phyloP scores from a whole-genome alignment of 2,888 invertebrate genomes.

The Ectropis crepuscularia region DNA sequence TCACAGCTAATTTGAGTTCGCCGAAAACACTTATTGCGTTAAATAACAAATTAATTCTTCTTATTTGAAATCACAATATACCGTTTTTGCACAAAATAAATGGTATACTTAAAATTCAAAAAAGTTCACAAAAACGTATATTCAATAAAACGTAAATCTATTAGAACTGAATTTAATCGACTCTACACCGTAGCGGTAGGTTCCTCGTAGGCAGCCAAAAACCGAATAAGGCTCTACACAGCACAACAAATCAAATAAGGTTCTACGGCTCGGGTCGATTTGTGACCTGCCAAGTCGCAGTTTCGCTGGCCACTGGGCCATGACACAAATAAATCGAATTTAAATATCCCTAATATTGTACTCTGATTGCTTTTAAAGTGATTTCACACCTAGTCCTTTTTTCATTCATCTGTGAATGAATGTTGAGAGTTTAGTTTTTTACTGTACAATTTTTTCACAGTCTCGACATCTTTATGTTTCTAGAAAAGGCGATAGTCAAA shows the following conservation, averaged over 20 bases:
- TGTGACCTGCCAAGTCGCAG: conserved; percentile 22
- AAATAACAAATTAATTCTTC: background rate
- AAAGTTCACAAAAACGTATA: no score
- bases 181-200: conserved; percentile 2
- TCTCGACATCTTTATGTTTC: no score
- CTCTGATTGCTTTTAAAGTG: conserved; percentile 28
- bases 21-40: background rate
- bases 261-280: conserved; percentile 2
- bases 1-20: background rate
- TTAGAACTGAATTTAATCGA: background rate
- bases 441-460: no score
- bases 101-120: no score
- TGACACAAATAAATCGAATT: conserved; percentile 27
- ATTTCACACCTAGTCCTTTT: conserved; percentile 22
- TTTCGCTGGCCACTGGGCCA: conserved; percentile 33
- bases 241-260: background rate
- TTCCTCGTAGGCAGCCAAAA: conserved; percentile 12
- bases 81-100: no score
- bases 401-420: conserved; percentile 1
- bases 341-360: conserved; percentile 33
- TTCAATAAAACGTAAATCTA: background rate
- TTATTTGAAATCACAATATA: no score
- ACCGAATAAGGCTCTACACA: conserved; percentile 4
- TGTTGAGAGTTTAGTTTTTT: background rate
- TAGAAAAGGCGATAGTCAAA: no score